Evolutionary conservation across 2,888 invertebrate species (phyloP).

Genomic region (Drosophila colorata): DNA sequence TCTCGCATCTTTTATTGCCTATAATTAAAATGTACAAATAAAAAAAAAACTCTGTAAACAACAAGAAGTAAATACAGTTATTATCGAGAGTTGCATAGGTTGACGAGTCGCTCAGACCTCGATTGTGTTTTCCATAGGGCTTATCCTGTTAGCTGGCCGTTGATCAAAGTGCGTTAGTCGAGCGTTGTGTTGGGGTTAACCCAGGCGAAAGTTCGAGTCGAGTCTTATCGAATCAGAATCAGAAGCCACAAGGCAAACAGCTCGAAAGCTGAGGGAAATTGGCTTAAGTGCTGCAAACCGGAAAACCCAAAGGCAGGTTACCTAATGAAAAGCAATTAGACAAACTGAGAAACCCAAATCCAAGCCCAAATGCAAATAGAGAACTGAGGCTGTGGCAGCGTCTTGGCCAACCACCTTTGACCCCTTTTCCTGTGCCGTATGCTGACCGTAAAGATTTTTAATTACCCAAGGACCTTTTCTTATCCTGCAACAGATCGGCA

Average conservation of each 20-base stretch:
- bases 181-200: conserved; percentile 10
- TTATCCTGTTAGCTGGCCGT: no score
- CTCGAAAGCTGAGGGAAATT: conserved; percentile 39
- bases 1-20: no score
- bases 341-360: background rate
- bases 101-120: background rate
- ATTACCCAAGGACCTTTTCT: conserved; percentile 48
- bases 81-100: no score
- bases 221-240: conserved; percentile 35
- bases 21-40: no score
- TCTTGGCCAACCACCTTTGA: conserved; percentile 44
- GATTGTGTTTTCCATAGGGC: background rate
- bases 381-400: conserved; percentile 23
- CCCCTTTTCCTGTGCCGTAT: conserved; percentile 22
- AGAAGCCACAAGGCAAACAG: conserved; percentile 55
- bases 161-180: conserved; percentile 9
- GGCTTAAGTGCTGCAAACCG: conserved; percentile 58
- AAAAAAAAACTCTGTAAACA: no score
- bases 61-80: no score
- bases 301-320: conserved; percentile 19
- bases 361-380: conserved; percentile 17
- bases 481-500: conserved; percentile 42
- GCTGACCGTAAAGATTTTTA: conserved; percentile 62
- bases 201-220: conserved; percentile 5
- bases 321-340: conserved; percentile 52